Percentiles rank a stretch among this genome's conserved stretches.
Conservation (phyloP, 2,797 vertebrate genomes). For the Siniperca scherzeri region DNA sequence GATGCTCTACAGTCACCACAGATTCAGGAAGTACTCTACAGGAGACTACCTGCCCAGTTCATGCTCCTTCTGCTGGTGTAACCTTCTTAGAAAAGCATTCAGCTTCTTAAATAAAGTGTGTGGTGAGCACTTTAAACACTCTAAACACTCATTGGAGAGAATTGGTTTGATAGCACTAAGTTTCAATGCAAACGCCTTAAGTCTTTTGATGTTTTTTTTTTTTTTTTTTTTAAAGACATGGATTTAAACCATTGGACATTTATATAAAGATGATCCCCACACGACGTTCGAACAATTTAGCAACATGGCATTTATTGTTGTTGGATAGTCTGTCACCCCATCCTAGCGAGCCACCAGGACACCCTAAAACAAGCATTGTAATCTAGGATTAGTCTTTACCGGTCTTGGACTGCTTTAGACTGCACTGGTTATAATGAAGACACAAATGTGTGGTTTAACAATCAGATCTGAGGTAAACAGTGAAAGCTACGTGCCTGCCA, state of each 20-base stretch:
- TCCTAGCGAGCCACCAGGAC: background rate
- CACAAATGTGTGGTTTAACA: background rate
- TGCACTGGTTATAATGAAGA: background rate
- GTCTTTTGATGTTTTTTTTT: background rate
- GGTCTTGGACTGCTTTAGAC: slow-evolving; percentile 18
- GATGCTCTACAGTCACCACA: slow-evolving; percentile 23
- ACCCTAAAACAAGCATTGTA: slow-evolving; percentile 41
- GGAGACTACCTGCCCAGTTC: slow-evolving; percentile 47
- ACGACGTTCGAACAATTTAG: background rate
- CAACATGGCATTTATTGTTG: too few relatives aligned
- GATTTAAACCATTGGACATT: background rate
- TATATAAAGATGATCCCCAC: background rate
- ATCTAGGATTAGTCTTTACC: slow-evolving; percentile 53
- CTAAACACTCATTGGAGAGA: background rate
- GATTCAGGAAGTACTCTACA: slow-evolving; percentile 51
- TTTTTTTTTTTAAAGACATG: background rate
- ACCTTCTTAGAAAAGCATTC: background rate
- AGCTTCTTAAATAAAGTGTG: too few relatives aligned
- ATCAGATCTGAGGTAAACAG: background rate
- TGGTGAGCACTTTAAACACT: background rate
- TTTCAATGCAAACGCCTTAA: background rate
- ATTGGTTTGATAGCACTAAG: background rate
- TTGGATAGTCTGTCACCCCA: background rate
- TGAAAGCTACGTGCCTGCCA: background rate
- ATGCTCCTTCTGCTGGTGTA: slow-evolving; percentile 50